phyloP scores from a whole-genome alignment of 2,888 invertebrate species.

The Cataglyphis albicans region DNA sequence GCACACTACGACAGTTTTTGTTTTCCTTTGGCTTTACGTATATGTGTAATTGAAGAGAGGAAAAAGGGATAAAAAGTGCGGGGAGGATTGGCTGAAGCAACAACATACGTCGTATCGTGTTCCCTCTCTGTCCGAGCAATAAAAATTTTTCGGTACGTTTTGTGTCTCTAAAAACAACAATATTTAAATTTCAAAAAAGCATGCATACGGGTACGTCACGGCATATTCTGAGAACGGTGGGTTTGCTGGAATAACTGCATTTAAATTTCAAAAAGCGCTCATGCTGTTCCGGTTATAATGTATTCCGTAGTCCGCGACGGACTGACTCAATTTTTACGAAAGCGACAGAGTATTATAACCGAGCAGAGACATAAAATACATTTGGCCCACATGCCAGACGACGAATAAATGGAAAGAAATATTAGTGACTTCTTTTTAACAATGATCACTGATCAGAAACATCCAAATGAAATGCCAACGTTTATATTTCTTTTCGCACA shows the following conservation, averaged over 20 bases:
- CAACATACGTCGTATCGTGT: constrained; percentile 41
- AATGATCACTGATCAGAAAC: constrained; percentile 24
- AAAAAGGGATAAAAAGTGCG: constrained; percentile 30
- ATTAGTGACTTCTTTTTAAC: constrained; percentile 3
- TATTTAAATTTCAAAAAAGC: constrained; percentile 58
- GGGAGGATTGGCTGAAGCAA: constrained; percentile 50
- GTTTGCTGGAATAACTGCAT: constrained; percentile 55
- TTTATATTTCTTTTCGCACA: not conserved
- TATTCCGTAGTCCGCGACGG: constrained; percentile 45
- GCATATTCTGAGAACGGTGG: constrained; percentile 47
- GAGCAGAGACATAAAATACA: constrained; percentile 25
- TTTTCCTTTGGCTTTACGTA: constrained; percentile 53
- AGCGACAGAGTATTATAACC: constrained; percentile 53
- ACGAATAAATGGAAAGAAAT: not conserved
- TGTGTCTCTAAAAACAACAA: constrained; percentile 56
- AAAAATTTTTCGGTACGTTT: constrained; percentile 54
- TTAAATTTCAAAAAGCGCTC: constrained; percentile 58
- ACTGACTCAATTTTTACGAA: constrained; percentile 56
- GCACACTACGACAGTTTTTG: constrained; percentile 32
- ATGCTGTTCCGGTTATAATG: constrained; percentile 53
- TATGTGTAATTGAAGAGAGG: constrained; percentile 49
- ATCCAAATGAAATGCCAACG: not conserved
- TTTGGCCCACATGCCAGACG: constrained; percentile 7
- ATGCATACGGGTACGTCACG: constrained; percentile 43
- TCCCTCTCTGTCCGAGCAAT: constrained; percentile 25